Evolutionary conservation across 2,888 invertebrate species (phyloP).

Genomic region (Dascillus cervinus): DNA sequence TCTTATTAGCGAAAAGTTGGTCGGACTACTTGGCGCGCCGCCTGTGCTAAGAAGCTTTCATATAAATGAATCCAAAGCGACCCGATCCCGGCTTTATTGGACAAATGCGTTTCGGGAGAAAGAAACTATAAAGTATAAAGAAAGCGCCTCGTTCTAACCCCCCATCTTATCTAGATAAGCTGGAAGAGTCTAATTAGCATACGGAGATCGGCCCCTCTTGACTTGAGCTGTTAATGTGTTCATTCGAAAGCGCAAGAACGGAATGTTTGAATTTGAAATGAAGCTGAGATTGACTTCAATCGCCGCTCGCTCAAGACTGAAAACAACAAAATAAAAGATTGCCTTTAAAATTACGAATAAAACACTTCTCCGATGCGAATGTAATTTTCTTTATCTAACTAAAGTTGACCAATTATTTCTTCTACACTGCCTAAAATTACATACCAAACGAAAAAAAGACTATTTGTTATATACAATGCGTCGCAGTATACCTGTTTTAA

Average conservation of each 20-base stretch:
- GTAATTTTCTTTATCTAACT: conserved; percentile 35
- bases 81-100: conserved; percentile 18
- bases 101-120: conserved; percentile 25
- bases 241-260: conserved; percentile 26
- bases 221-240: conserved; percentile 36
- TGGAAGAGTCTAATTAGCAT: conserved; percentile 32
- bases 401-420: no score
- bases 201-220: conserved; percentile 32
- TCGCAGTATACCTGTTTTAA: no score
- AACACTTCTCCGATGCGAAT: conserved; percentile 29
- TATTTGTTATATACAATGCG: no score
- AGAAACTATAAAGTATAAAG: conserved; percentile 21
- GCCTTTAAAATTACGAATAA: conserved; percentile 34
- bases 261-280: conserved; percentile 21
- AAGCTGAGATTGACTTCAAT: conserved; percentile 28
- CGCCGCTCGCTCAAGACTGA: conserved; percentile 21
- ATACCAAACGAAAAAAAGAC: no score
- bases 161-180: conserved; percentile 27
- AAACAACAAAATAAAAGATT: conserved; percentile 36
- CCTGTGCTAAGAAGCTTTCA: conserved; percentile 14
- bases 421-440: no score
- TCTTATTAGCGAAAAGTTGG: conserved; percentile 19
- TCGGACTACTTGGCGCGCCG: conserved; percentile 4
- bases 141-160: conserved; percentile 17
- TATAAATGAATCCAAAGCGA: conserved; percentile 13